Percentiles rank a stretch among this genome's conserved stretches.
Evolutionary conservation across 2,113 vertebrate species (phyloP).

Genomic region (Notarius lentiginosus): DNA sequence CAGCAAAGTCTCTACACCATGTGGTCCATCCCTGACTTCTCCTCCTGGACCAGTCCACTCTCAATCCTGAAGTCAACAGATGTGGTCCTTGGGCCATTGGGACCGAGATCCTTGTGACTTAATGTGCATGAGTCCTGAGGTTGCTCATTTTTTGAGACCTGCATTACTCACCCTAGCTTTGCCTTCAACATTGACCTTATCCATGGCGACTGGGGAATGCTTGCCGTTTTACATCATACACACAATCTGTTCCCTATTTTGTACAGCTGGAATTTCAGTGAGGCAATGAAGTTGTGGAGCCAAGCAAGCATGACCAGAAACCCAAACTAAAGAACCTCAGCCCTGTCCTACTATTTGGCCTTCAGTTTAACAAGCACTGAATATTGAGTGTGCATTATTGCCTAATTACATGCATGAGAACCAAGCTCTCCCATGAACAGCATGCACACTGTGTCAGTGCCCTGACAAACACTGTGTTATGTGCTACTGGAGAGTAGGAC

Average conservation of each 20-base stretch:
- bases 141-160: slow-evolving; percentile 39
- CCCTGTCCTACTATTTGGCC: slow-evolving; percentile 27
- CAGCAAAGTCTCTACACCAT: background rate
- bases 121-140: slow-evolving; percentile 17
- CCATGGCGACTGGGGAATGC: slow-evolving; percentile 56
- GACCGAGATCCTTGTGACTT: background rate
- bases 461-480: background rate
- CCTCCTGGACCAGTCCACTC: background rate
- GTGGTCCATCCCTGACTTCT: slow-evolving; percentile 1
- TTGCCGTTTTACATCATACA: slow-evolving; percentile 57
- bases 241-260: slow-evolving; percentile 60
- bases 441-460: slow-evolving; percentile 16
- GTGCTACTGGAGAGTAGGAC: background rate
- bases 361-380: slow-evolving; percentile 2
- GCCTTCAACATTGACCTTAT: slow-evolving; percentile 50
- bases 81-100: background rate
- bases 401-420: slow-evolving; percentile 12
- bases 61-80: slow-evolving; percentile 23
- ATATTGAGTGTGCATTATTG: background rate
- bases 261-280: slow-evolving; percentile 58
- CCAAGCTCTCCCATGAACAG: background rate
- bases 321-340: slow-evolving; percentile 31
- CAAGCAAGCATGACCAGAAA: slow-evolving; percentile 39
- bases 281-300: slow-evolving; percentile 49
- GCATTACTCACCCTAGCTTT: slow-evolving; percentile 50